Conservation (phyloP, 2,797 vertebrate genomes). For the Eidolon dupreanum region DNA sequence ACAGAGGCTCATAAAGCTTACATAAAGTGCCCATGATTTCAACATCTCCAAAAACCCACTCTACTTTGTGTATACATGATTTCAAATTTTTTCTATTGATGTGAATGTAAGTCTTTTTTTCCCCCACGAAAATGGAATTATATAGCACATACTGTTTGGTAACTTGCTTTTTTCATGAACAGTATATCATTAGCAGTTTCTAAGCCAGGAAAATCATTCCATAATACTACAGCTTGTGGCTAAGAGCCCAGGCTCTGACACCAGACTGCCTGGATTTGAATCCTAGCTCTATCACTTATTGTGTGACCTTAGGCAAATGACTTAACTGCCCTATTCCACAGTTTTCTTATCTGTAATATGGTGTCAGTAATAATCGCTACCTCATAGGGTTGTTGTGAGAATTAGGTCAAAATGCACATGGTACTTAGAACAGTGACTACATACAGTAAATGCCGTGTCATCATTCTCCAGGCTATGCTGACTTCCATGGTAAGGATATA, state of each 20-base stretch:
- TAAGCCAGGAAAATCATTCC: neutral
- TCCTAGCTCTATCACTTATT: neutral
- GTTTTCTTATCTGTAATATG: neutral
- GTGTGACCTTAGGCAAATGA: constrained; percentile 2
- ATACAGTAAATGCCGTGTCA: neutral
- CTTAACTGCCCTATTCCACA: neutral
- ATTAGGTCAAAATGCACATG: neutral
- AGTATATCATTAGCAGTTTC: constrained; percentile 19
- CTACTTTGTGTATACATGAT: neutral
- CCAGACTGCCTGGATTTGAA: constrained; percentile 15
- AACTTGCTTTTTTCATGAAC: neutral
- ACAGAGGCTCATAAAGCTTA: neutral
- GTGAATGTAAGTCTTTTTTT: neutral
- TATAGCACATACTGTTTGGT: neutral
- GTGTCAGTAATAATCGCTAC: neutral
- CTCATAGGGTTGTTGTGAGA: neutral
- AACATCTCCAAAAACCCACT: neutral
- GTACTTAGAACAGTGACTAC: neutral
- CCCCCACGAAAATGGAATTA: neutral
- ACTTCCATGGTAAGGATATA: neutral
- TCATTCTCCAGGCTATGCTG: neutral
- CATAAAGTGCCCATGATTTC: neutral
- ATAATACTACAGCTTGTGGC: neutral
- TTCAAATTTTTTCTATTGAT: neutral
- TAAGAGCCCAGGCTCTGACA: neutral